phyloP scores from a whole-genome alignment of 2,888 invertebrate species.

The Pyrrhia umbra region DNA sequence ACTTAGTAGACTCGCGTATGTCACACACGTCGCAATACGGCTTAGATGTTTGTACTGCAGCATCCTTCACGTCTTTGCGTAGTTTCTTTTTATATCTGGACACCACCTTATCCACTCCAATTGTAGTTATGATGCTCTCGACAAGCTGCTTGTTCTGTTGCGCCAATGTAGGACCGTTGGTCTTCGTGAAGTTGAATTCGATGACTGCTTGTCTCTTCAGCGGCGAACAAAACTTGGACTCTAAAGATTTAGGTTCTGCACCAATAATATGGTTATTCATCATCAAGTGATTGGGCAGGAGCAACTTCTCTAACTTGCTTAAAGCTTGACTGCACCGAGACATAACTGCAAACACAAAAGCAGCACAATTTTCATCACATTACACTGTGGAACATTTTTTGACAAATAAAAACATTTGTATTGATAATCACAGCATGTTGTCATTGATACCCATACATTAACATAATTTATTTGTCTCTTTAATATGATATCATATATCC shows the following conservation, averaged over 20 bases:
- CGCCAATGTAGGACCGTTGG: conserved; percentile 62
- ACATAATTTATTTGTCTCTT: background rate
- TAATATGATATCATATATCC: background rate
- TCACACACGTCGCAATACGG: conserved; percentile 83
- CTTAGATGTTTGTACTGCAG: conserved; percentile 81
- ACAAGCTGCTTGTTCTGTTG: conserved; percentile 83
- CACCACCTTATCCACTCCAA: conserved; percentile 78
- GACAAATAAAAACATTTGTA: background rate
- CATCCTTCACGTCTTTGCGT: conserved; percentile 77
- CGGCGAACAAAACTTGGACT: conserved; percentile 80
- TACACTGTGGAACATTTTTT: conserved; percentile 29
- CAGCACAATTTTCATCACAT: conserved; percentile 57
- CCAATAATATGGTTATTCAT: conserved; percentile 74
- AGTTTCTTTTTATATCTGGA: conserved; percentile 75
- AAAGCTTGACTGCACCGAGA: conserved; percentile 82
- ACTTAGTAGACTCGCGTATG: conserved; percentile 77
- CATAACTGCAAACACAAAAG: conserved; percentile 83
- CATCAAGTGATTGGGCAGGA: conserved; percentile 78
- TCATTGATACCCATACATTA: background rate
- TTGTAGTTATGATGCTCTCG: conserved; percentile 78
- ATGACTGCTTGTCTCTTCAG: conserved; percentile 80
- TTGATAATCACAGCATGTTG: background rate
- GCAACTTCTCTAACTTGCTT: conserved; percentile 74
- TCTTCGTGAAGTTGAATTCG: conserved; percentile 81
- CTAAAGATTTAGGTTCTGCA: conserved; percentile 44